These are phyloP conservation scores for Phrynocephalus guinanensis DNA, from an alignment of 2,797 vertebrate species.

Conservation along the genomic window DNA sequence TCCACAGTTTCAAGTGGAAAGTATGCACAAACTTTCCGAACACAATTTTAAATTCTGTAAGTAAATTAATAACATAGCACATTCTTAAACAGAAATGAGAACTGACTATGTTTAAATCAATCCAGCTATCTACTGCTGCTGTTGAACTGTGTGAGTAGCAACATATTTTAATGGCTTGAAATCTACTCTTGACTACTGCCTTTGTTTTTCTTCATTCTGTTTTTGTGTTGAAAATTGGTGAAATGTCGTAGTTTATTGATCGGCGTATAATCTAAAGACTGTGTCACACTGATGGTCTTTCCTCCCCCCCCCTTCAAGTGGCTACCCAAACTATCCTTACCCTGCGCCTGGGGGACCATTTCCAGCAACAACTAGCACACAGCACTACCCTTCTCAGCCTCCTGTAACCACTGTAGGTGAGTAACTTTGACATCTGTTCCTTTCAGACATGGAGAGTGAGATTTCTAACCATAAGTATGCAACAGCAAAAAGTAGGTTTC, in stretches of 20 bases:
- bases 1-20: too few species aligned
- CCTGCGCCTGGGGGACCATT: constrained; percentile 85
- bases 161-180: neutral
- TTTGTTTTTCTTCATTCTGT: neutral
- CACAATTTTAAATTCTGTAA: neutral
- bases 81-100: neutral
- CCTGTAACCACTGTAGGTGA: constrained; percentile 92
- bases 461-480: neutral
- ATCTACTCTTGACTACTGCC: neutral
- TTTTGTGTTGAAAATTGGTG: neutral
- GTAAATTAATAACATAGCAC: neutral
- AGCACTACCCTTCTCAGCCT: constrained; percentile 88
- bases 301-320: constrained; percentile 70
- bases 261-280: neutral
- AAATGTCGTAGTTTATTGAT: neutral
- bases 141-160: neutral
- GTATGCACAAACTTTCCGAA: too few species aligned
- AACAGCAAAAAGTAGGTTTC: neutral
- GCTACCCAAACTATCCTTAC: constrained; percentile 90
- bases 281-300: constrained; percentile 3
- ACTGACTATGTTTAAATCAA: neutral
- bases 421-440: constrained; percentile 67
- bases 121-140: neutral
- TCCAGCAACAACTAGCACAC: constrained; percentile 87
- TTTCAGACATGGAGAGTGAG: constrained; percentile 37